These are phyloP conservation scores for Drosophila suzukii DNA, from an alignment of 1,140 invertebrate genomes.

Conservation along the genomic window DNA sequence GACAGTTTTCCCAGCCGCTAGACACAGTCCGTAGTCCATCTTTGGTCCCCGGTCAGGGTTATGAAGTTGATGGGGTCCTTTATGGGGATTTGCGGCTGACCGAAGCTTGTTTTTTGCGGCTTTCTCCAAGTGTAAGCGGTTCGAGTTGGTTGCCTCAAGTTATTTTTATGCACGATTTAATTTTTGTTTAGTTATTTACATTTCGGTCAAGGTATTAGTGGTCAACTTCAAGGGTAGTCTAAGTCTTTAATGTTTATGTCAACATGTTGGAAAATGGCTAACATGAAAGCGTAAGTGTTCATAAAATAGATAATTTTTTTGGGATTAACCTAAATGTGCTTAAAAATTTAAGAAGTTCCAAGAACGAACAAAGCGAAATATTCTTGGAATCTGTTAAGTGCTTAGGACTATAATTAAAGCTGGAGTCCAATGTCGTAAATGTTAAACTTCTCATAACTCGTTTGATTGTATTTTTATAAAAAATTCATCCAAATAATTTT, in stretches of 20 bases:
- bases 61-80: constrained; percentile 15
- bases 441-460: too few relatives aligned
- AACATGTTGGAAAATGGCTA: constrained; percentile 1
- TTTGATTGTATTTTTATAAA: too few relatives aligned
- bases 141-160: constrained; percentile 58
- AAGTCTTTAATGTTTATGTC: background rate
- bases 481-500: too few relatives aligned
- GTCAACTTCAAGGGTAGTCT: background rate
- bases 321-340: too few relatives aligned
- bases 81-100: constrained; percentile 34
- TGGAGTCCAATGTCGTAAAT: too few relatives aligned
- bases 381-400: too few relatives aligned
- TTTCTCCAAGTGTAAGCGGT: constrained; percentile 37
- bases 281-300: background rate
- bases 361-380: too few relatives aligned
- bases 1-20: constrained; percentile 48
- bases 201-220: constrained; percentile 31
- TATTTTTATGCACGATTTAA: constrained; percentile 79
- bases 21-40: constrained; percentile 28
- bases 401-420: too few relatives aligned
- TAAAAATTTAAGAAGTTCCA: background rate
- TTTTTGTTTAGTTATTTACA: constrained; percentile 46
- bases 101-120: constrained; percentile 18
- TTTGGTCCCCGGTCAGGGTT: constrained; percentile 29
- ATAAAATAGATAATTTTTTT: background rate